Conservation (phyloP, 35 echinoderm and acorn worm species). For the Ophioderma brevispina region DNA sequence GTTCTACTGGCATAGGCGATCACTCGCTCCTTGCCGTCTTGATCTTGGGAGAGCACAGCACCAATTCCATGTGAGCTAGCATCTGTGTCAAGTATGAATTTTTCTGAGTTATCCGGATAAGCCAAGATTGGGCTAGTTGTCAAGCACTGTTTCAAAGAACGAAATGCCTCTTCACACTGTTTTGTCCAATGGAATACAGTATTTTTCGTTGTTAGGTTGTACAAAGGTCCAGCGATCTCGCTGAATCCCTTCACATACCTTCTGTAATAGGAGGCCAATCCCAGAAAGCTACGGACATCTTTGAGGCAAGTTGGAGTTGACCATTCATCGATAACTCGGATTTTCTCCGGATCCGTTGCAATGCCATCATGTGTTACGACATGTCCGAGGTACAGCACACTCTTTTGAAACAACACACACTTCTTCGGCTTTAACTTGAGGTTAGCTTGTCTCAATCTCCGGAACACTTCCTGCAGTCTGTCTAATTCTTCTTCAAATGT, state of each 20-base stretch:
- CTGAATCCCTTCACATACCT: constrained; percentile 7
- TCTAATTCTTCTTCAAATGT: constrained; percentile 5
- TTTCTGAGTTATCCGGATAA: not conserved
- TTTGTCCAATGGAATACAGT: not conserved
- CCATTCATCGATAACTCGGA: constrained; percentile 11
- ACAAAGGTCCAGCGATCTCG: not conserved
- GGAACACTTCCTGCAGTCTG: constrained; percentile 7
- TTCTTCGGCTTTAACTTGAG: constrained; percentile 29
- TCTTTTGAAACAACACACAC: constrained; percentile 16
- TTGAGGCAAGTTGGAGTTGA: not conserved
- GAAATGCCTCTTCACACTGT: not conserved
- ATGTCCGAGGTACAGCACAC: constrained; percentile 27
- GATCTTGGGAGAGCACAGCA: constrained; percentile 19
- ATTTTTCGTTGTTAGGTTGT: not conserved
- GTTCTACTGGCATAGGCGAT: constrained; percentile 38
- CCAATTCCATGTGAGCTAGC: constrained; percentile 15
- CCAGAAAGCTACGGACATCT: constrained; percentile 11
- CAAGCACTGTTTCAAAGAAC: not conserved
- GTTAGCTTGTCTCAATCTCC: not conserved
- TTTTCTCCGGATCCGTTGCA: constrained; percentile 28
- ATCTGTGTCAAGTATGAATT: constrained; percentile 34
- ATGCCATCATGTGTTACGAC: constrained; percentile 17
- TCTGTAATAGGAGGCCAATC: not conserved
- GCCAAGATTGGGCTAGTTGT: not conserved
- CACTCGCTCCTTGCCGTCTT: constrained; percentile 11